Evolutionary conservation across 2,113 vertebrate genomes (phyloP).

Genomic region (Orycteropus afer): DNA sequence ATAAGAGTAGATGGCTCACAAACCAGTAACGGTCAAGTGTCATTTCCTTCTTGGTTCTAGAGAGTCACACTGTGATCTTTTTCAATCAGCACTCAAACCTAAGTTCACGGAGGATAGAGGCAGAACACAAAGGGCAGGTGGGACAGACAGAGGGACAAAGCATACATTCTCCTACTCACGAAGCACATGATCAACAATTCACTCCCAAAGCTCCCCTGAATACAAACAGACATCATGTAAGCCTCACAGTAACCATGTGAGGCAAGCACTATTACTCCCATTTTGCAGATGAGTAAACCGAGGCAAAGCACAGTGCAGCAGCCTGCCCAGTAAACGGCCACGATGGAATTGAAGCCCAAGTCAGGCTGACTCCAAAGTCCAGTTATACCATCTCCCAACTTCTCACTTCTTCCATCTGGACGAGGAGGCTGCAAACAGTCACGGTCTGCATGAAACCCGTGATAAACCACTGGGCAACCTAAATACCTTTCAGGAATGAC

Average conservation of each 20-base stretch:
- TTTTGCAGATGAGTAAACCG: not conserved
- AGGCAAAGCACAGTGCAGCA: not conserved
- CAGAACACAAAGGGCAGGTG: not conserved
- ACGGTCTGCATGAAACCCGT: not conserved
- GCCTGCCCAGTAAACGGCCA: not conserved
- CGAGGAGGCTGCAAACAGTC: not conserved
- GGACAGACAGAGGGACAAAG: not conserved
- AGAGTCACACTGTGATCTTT: not conserved
- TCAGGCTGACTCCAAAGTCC: not conserved
- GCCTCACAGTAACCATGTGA: not conserved
- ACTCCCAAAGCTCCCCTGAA: not conserved
- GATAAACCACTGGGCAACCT: not conserved
- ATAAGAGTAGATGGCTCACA: not conserved
- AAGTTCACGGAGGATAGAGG: not conserved
- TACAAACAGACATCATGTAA: not conserved
- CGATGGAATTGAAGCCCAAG: not conserved
- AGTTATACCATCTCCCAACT: not conserved
- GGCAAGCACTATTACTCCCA: not conserved
- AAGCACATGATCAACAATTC: not conserved
- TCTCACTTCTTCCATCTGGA: not conserved
- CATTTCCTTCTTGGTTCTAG: constrained; percentile 17
- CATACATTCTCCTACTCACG: not conserved
- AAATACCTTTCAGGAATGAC: constrained; percentile 3
- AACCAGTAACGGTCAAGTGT: not conserved
- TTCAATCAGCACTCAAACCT: not conserved